Base-by-base conservation (phyloP, 1,140 invertebrate genomes). In the Sarcophaga bullata region DNA sequence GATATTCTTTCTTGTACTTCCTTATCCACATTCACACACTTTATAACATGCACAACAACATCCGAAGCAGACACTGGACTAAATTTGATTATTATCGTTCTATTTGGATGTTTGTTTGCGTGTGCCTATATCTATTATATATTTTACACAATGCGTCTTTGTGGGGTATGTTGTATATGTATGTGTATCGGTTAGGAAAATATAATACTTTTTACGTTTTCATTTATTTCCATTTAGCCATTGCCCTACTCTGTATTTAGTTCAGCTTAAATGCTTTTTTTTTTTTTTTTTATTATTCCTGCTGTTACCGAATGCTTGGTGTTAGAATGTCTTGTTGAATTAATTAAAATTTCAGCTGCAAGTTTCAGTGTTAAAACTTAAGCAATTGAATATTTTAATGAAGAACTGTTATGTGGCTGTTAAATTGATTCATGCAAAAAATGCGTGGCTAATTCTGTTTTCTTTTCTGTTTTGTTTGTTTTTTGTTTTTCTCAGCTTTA, bases 361-460 rank as follows among this genome's bases (percentile, higher is more conserved):
- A 68, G 62, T 68, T n/a, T 68, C n/a, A 68, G 62, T 68, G 62
- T 68, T 68, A 68, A 68, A 68, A 25, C 62, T 8, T 68, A 8
- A 68, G 62, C 62, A 19, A 68, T 15, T 4, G 62, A 17, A 68
- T 68, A 68, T 19, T 68, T n/a, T 17, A 68, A 68, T 76, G 48
- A 19, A 72, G 37, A 72, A 72, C n/a, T 25, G 37, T 72, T 72
- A n/a, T 72, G 62, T 72, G 62, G 62, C 17, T 78, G 49, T 11
- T 78, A 50, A 50, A 78, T 50, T 78, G 75, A 78, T 78, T 78
- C 48, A 78, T 78, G 48, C 50, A 50, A 25, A 46, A 78, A 52
- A 52, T 52, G 17, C 48, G 75, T 78, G 75, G 75, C 50, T 4
- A 2, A 37, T 68, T 68, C 62, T 68, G n/a, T 15, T 68, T 68